Evolutionary conservation across 2,113 vertebrate genomes (phyloP).

Genomic region (Beaufortia kweichowensis): DNA sequence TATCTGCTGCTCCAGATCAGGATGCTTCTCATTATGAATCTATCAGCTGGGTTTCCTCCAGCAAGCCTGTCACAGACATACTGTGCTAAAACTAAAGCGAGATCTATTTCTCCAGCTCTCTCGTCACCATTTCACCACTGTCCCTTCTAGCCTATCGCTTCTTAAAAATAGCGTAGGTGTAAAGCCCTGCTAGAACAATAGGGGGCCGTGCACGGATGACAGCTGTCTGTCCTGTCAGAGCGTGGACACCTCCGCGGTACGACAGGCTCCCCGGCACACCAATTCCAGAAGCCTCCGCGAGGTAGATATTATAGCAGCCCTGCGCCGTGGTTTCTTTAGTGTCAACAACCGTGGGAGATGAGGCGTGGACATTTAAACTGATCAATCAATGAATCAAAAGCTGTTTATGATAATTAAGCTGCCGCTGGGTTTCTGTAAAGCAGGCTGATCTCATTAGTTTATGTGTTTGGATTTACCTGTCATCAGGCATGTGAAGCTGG

Average conservation of each 20-base stretch:
- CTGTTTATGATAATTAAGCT: constrained; percentile 23
- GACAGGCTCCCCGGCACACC: neutral
- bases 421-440: constrained; percentile 8
- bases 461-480: constrained; percentile 21
- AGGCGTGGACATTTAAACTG: neutral
- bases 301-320: neutral
- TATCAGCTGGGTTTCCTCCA: constrained; percentile 30
- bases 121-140: constrained; percentile 8
- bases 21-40: constrained; percentile 42
- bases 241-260: constrained; percentile 1
- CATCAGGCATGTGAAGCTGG: neutral
- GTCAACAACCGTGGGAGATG: neutral
- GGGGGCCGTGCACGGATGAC: constrained; percentile 28
- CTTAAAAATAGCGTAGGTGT: constrained; percentile 50
- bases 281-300: constrained; percentile 3
- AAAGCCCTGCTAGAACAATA: constrained; percentile 43
- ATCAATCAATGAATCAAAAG: constrained; percentile 30
- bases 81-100: constrained; percentile 57
- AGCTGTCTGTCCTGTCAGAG: constrained; percentile 48
- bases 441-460: constrained; percentile 10
- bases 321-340: neutral
- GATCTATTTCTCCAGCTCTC: neutral
- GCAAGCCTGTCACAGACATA: constrained; percentile 12
- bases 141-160: constrained; percentile 43
- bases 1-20: neutral